Evolutionary conservation across 2,888 invertebrate species (phyloP).

Genomic region (Sinopyrophorus schimmeli): DNA sequence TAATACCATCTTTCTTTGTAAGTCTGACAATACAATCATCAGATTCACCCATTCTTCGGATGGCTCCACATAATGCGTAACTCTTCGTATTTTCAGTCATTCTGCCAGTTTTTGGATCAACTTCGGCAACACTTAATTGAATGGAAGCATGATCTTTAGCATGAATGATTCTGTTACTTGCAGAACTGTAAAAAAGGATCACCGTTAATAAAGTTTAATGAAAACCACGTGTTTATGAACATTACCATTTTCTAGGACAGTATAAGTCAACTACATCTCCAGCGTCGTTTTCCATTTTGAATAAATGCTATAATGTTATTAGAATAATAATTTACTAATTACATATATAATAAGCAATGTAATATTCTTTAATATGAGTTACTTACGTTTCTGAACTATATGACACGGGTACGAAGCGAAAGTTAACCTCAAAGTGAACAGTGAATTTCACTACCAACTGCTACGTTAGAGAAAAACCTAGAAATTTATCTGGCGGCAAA

Average conservation of each 20-base stretch:
- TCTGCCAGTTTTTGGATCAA: constrained; percentile 90
- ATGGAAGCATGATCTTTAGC: constrained; percentile 99
- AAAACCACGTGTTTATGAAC: constrained; percentile 52
- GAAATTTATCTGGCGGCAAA: constrained; percentile 7
- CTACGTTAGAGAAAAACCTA: too few species aligned
- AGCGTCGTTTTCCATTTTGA: constrained; percentile 97
- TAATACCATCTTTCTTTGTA: constrained; percentile 90
- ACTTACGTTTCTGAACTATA: constrained; percentile 11
- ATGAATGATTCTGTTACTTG: constrained; percentile 96
- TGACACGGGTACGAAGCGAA: too few species aligned
- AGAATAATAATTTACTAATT: too few species aligned
- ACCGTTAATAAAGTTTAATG: constrained; percentile 6
- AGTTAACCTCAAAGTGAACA: constrained; percentile 16
- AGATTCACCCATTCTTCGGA: constrained; percentile 96
- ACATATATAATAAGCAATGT: too few species aligned
- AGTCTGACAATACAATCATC: constrained; percentile 95
- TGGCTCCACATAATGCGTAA: constrained; percentile 96
- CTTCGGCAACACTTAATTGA: constrained; percentile 94
- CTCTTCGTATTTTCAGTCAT: constrained; percentile 87
- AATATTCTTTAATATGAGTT: too few species aligned
- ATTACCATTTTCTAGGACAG: constrained; percentile 98
- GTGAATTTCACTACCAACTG: neutral
- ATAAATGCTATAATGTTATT: constrained; percentile 58
- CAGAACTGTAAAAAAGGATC: constrained; percentile 73
- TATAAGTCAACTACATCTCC: constrained; percentile 99